Percentiles rank a stretch among this genome's conserved stretches.
Conservation (phyloP, 2,888 invertebrate species). For the Therioaphis trifolii region DNA sequence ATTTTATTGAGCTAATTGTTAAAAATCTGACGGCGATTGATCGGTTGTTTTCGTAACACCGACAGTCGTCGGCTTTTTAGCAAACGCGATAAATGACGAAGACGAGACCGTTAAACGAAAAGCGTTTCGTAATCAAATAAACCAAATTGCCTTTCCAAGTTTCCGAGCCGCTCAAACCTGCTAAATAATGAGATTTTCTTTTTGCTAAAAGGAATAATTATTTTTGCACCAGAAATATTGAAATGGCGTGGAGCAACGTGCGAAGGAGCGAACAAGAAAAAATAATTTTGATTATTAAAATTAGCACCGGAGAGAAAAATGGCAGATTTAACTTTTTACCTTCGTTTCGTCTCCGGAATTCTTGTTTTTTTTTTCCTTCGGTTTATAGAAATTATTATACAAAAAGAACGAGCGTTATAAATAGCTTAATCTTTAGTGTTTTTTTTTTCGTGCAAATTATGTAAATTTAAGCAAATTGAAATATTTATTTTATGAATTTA, state of each 20-base stretch:
- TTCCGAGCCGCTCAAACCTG: not conserved
- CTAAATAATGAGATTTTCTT: slow-evolving; percentile 37
- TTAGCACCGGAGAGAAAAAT: slow-evolving; percentile 40
- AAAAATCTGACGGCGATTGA: not conserved
- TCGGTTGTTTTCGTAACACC: not conserved
- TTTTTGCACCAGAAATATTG: slow-evolving; percentile 21
- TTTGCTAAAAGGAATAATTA: not conserved
- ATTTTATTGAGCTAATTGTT: not conserved
- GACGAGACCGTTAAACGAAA: not conserved
- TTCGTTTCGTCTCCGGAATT: not conserved
- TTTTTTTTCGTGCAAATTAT: slow-evolving; percentile 28
- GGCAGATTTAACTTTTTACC: slow-evolving; percentile 45
- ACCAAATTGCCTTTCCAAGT: slow-evolving; percentile 17
- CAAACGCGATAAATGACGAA: slow-evolving; percentile 5
- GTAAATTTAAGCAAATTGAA: slow-evolving; percentile 38
- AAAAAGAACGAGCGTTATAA: slow-evolving; percentile 28
- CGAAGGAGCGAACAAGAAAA: not conserved
- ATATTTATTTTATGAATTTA: slow-evolving; percentile 42
- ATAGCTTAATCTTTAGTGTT: not conserved
- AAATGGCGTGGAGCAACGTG: not conserved
- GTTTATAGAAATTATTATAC: slow-evolving; percentile 27
- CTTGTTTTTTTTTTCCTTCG: slow-evolving; percentile 8
- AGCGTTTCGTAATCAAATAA: slow-evolving; percentile 23
- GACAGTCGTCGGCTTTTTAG: not conserved
- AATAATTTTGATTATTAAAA: slow-evolving; percentile 38